A percentile compares a stretch with the other conserved stretches of the same genome.
These are phyloP conservation scores for Halichoerus grypus DNA, from an alignment of 2,113 vertebrate species.

Conservation along the genomic window DNA sequence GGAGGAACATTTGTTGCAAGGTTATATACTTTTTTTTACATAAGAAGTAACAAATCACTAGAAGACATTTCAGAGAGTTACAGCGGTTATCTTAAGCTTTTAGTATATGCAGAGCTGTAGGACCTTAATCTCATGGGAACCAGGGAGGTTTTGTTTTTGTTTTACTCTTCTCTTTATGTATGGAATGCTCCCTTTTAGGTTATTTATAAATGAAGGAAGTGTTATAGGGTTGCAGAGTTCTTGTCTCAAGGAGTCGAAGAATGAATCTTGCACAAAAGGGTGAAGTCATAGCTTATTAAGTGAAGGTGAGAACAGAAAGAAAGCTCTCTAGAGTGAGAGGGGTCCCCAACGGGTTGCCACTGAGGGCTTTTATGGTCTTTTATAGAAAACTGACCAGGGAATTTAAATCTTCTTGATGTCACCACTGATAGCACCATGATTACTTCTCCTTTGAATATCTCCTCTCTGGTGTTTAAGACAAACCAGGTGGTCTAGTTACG, in stretches of 20 bases:
- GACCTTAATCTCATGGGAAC: not conserved
- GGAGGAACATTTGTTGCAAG: not conserved
- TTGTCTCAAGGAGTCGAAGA: not conserved
- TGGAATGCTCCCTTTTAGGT: not conserved
- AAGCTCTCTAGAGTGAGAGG: not conserved
- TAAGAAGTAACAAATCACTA: not conserved
- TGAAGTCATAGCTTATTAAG: not conserved
- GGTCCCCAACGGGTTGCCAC: not conserved
- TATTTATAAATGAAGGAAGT: not conserved
- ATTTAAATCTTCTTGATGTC: not conserved
- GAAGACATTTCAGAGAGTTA: not conserved
- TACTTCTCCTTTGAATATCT: not conserved
- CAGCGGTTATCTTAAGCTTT: not conserved
- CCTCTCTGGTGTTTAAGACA: not conserved
- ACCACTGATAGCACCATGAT: too few relatives aligned
- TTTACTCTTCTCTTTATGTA: not conserved
- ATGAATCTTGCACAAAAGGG: not conserved
- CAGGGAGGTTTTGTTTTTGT: not conserved
- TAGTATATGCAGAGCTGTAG: not conserved
- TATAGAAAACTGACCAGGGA: not conserved
- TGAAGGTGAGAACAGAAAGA: not conserved
- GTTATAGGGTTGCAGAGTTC: not conserved
- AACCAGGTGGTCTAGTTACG: not conserved
- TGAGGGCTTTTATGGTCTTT: not conserved
- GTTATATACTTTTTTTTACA: not conserved